Percentiles rank a stretch among this genome's conserved stretches.
Evolutionary conservation across 2,113 vertebrate species (phyloP).

Genomic region (Quiscalus mexicanus): DNA sequence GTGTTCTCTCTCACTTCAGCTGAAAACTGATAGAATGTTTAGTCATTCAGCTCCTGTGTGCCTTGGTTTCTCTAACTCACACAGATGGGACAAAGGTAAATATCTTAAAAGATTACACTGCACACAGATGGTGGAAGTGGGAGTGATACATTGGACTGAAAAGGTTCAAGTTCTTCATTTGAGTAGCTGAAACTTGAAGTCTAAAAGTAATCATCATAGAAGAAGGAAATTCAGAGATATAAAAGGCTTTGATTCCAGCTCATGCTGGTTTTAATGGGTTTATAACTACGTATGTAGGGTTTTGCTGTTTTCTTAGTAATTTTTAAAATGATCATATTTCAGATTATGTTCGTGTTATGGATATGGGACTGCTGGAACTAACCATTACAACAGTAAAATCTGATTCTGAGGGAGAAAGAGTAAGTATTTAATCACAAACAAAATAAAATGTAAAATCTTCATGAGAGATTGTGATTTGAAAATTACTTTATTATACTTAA

Average conservation of each 20-base stretch:
- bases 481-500: neutral
- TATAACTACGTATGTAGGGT: neutral
- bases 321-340: neutral
- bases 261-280: neutral
- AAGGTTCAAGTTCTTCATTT: neutral
- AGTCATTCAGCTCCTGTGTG: neutral
- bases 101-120: neutral
- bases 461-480: neutral
- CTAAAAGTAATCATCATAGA: neutral
- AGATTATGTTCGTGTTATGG: conserved; percentile 98
- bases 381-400: conserved; percentile 91
- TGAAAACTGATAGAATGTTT: neutral
- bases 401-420: conserved; percentile 83
- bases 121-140: neutral
- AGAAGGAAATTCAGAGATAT: neutral
- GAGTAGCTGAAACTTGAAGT: neutral
- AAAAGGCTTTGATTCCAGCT: neutral
- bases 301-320: neutral
- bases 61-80: neutral
- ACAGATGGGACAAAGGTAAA: neutral
- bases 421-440: conserved; percentile 64
- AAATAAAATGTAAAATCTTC: neutral
- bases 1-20: neutral
- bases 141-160: neutral
- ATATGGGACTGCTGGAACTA: conserved; percentile 94